Percentiles rank a stretch among this genome's conserved stretches.
phyloP scores from a whole-genome alignment of 2,113 vertebrate genomes.

The Rana temporaria region DNA sequence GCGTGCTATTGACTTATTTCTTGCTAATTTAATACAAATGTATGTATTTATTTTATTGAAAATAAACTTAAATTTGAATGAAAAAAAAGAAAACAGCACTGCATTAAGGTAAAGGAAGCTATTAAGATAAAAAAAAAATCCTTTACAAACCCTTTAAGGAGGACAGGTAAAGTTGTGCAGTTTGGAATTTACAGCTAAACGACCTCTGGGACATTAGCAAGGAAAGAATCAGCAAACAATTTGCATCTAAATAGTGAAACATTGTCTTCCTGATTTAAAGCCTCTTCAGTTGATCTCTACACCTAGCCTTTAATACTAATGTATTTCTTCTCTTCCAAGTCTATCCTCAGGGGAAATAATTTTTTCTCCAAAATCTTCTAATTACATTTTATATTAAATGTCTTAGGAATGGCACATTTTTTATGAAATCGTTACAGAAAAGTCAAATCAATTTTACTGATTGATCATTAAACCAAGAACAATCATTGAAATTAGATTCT shows the following conservation, averaged over 20 bases:
- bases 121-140: too few relatives aligned
- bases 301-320: conserved; percentile 27
- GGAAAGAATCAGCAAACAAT: not conserved
- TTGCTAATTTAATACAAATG: too few relatives aligned
- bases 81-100: too few relatives aligned
- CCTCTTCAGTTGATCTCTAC: not conserved
- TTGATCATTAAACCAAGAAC: too few relatives aligned
- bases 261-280: not conserved
- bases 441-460: too few relatives aligned
- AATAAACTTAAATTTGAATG: too few relatives aligned
- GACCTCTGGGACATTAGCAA: not conserved
- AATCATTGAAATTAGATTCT: too few relatives aligned
- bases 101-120: too few relatives aligned
- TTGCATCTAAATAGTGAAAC: conserved; percentile 21
- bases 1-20: too few relatives aligned
- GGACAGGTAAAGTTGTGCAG: not conserved
- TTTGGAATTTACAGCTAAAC: not conserved
- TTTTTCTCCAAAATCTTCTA: not conserved
- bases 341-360: not conserved
- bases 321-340: not conserved
- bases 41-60: too few relatives aligned
- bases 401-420: not conserved
- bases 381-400: too few relatives aligned
- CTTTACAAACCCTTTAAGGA: not conserved
- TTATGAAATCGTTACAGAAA: not conserved